Base-by-base conservation (phyloP, 2,888 invertebrate genomes). In the Drosophila borborema region DNA sequence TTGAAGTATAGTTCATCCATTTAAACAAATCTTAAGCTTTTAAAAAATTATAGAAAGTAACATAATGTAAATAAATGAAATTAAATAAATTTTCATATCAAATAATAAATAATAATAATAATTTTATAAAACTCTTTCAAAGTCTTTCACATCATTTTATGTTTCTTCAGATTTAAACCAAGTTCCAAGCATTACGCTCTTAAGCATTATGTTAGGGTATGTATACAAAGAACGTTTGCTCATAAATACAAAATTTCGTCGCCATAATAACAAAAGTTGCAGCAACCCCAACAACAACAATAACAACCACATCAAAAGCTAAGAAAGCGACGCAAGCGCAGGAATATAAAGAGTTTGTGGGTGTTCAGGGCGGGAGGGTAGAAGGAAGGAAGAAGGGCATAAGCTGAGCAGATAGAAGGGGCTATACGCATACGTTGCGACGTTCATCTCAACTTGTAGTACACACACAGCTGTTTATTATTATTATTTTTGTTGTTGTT, bases 181-280 rank as follows among this genome's bases (percentile, higher is more conserved):
- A 38, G 38, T 16, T 16, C 7, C 6, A 10, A 10, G 23, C 8
- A 23, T 2, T 16, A 8, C 2, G 23, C 28, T 7, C 23, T 23
- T 1, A n/a, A 31, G 49, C 31, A 2, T n/a, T 49, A 6, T 31
- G n/a, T n/a, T 49, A 51, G 49, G 18, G 49, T 51, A 51, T 51
- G 18, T 12, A 51, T 51, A 34, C 34, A 51, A 34, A 18, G n/a
- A 18, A 20, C 43, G 36, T 43, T 59, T 64, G 62, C 12, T 34
- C 65, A 74, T 79, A 77, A 74, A 65, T 79, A 63, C 62, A 78
- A 74, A 74, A 38, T 41, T 41, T 43, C 59, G 46, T 54, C 61
- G 64, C 75, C 64, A 48, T 38, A 74, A 51, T 34, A 18, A 20
- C 51, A 51, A 36, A 10, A 34, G 34, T n/a, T 18, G 31, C 49